phyloP scores from a whole-genome alignment of 2,888 invertebrate species.

The Melitaea athalia region DNA sequence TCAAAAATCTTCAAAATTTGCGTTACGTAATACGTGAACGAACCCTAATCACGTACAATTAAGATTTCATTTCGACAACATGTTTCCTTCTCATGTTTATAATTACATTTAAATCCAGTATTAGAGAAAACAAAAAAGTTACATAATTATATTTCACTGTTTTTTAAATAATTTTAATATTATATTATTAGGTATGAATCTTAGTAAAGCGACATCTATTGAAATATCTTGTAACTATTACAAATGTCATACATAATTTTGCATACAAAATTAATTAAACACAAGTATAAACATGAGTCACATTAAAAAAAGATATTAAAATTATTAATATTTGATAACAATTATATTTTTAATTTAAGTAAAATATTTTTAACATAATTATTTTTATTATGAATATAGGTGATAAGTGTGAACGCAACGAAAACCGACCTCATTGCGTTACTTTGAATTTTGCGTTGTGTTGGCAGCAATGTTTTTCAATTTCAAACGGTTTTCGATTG shows the following conservation, averaged over 20 bases:
- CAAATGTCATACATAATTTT: not conserved
- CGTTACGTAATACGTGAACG: no score
- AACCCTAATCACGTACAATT: no score
- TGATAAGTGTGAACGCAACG: conserved; percentile 6
- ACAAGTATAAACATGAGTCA: no score
- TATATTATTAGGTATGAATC: not conserved
- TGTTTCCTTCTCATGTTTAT: no score
- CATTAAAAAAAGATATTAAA: not conserved
- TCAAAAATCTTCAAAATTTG: no score
- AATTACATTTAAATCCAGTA: no score
- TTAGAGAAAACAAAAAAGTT: no score
- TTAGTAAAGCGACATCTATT: not conserved
- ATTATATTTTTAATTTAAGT: not conserved
- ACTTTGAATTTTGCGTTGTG: not conserved
- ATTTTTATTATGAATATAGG: conserved; percentile 1
- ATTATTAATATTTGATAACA: not conserved
- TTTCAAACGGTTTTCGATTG: conserved; percentile 77
- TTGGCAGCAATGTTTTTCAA: conserved; percentile 59
- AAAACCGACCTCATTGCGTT: conserved; percentile 1
- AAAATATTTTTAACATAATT: not conserved
- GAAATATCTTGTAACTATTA: not conserved
- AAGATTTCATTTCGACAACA: no score
- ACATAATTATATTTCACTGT: no score
- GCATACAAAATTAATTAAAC: no score
- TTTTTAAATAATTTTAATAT: not conserved